These are phyloP conservation scores for Acleris cristana DNA, from an alignment of 2,888 invertebrate genomes.

Conservation along the genomic window DNA sequence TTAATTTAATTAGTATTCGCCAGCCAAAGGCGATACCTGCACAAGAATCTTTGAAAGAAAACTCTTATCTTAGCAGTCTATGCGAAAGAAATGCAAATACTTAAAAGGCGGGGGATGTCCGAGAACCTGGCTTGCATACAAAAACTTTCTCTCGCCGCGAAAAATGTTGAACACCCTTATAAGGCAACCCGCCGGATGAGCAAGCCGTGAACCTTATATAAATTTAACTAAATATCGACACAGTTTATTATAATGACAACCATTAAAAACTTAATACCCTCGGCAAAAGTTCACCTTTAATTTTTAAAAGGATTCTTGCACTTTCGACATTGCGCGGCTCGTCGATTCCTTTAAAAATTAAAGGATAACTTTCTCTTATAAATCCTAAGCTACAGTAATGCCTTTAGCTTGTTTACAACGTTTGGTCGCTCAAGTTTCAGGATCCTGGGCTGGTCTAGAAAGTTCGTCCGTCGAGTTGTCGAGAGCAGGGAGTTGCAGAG, in stretches of 20 bases:
- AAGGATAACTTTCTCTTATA: conserved; percentile 2
- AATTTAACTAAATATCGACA: conserved; percentile 55
- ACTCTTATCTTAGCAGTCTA: conserved; percentile 53
- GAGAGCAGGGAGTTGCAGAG: conserved; percentile 25
- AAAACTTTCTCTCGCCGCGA: conserved; percentile 74
- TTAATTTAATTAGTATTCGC: conserved; percentile 41
- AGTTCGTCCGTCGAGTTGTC: conserved; percentile 52
- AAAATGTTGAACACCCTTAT: conserved; percentile 72
- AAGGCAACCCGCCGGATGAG: conserved; percentile 65
- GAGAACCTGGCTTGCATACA: conserved; percentile 57
- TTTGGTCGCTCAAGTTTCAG: conserved; percentile 28
- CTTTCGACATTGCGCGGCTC: background rate
- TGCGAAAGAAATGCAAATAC: conserved; percentile 75
- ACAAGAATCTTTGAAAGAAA: conserved; percentile 54
- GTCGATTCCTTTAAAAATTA: conserved; percentile 1
- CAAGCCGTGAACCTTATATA: conserved; percentile 48
- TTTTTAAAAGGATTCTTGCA: conserved; percentile 30
- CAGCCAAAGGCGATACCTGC: conserved; percentile 41
- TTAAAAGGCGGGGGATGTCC: conserved; percentile 67
- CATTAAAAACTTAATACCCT: conserved; percentile 33
- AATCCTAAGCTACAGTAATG: conserved; percentile 2
- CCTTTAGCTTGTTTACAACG: conserved; percentile 18
- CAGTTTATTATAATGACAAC: conserved; percentile 40
- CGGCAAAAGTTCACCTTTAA: conserved; percentile 27
- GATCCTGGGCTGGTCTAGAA: conserved; percentile 50